Evolutionary conservation across 64 coral and sea anemone species (phyloP), one percentile per base, ranked within the genome.

Genomic region (Actinia tenebrosa): DNA sequence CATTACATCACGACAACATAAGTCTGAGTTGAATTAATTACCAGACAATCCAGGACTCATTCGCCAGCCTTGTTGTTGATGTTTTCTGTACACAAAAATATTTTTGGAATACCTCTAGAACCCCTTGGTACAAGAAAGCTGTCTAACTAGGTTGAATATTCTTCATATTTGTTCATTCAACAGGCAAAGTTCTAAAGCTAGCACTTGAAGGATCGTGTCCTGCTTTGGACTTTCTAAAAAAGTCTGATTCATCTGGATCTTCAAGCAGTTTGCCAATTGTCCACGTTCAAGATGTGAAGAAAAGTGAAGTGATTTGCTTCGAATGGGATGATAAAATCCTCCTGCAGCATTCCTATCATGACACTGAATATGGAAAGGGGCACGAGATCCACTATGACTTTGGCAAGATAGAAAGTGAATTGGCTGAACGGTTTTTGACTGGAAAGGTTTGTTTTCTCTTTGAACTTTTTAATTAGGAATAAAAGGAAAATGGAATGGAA

Each of bases 291-390:
- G 88, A 96, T 64, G 90, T 71, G 8, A 87, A 83, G 58, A 71
- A 88, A 66, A 92, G 89, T 78, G 90, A 96, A 68, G 80, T 96
- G 5, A 92, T 96, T 26, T 79, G 44, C 53, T 96, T 89, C 26
- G 63, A 92, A 64, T 96, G 94, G 94, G 88, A 91, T 37, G 80
- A 89, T 23, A 84, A 87, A 18, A 87, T 96, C 18, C 72, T 96
- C 46, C 71, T 61, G 10, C 88, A 96, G 7, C 88, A 96, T 75
- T 89, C 90, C 9, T 88, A 96, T 17, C 84, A 90, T 25, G 63
- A 92, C 84, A 92, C 88, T 20, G 94, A 92, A 27, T 96, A 96
- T 56, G 94, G 94, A 3, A 83, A 88, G 10, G 94, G 94, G 43
- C 61, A 89, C 66, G 88, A 90, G 46, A 88, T 96, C 42, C 22